phyloP scores from a whole-genome alignment of 2,797 vertebrate genomes.

The Galago senegalensis region DNA sequence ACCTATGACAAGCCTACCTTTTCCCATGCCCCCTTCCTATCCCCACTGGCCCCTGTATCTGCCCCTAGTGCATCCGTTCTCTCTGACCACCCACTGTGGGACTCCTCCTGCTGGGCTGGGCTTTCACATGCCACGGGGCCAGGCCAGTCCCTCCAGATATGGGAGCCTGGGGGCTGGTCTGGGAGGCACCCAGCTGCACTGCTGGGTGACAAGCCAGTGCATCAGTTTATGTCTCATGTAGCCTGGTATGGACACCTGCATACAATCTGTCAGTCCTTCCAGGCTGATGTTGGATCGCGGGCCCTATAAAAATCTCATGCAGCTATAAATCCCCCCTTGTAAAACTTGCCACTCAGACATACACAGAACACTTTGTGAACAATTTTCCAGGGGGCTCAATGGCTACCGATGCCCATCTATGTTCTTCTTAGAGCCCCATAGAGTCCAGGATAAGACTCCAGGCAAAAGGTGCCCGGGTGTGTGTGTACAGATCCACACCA shows the following conservation, averaged over 20 bases:
- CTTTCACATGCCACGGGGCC: not conserved
- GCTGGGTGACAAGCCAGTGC: not conserved
- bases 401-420: not conserved
- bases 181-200: not conserved
- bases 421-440: not conserved
- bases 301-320: not conserved
- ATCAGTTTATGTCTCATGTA: not conserved
- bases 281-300: not conserved
- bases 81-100: accelerated
- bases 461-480: not conserved
- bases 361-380: not conserved
- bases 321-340: not conserved
- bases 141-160: not conserved
- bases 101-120: not conserved
- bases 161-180: not conserved
- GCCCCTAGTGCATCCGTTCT: accelerated
- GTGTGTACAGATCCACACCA: not conserved
- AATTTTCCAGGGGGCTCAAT: not conserved
- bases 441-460: not conserved
- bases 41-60: not conserved
- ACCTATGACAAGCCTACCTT: not conserved
- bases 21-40: no score
- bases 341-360: not conserved
- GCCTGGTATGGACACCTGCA: accelerated
- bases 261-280: not conserved